A percentile compares a stretch with the other conserved stretches of the same genome.
phyloP scores from a whole-genome alignment of 2,797 vertebrate genomes.

The Sebastes minor region DNA sequence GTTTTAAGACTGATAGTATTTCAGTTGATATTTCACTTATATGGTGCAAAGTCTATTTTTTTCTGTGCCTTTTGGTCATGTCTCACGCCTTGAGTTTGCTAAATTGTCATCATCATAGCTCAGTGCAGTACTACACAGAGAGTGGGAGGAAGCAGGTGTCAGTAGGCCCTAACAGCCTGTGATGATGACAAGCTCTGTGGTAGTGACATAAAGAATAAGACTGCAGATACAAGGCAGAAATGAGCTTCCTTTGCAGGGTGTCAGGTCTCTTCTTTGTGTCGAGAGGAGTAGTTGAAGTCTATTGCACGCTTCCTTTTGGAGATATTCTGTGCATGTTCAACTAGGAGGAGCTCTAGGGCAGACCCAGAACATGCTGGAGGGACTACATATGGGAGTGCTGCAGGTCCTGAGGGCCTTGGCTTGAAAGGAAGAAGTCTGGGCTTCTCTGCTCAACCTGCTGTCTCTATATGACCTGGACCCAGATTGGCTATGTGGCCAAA shows the following conservation, averaged over 20 bases:
- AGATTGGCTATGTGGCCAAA: not conserved
- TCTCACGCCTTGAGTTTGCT: not conserved
- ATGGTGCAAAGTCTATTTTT: not conserved
- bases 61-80: not conserved
- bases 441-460: not conserved
- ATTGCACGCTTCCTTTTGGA: not conserved
- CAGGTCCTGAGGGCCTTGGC: not conserved
- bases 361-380: not conserved
- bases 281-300: not conserved
- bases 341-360: constrained; percentile 1
- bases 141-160: not conserved
- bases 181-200: not conserved
- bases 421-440: not conserved
- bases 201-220: not conserved
- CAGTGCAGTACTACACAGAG: not conserved
- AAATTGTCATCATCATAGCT: not conserved
- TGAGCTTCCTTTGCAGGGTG: not conserved
- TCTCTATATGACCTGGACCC: not conserved
- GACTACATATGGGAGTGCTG: not conserved
- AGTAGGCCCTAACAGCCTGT: not conserved
- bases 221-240: not conserved
- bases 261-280: not conserved
- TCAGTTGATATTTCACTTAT: not conserved
- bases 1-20: not conserved
- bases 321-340: not conserved